Conservation (phyloP, 2,113 vertebrate genomes). For the Pungitius pungitius region DNA sequence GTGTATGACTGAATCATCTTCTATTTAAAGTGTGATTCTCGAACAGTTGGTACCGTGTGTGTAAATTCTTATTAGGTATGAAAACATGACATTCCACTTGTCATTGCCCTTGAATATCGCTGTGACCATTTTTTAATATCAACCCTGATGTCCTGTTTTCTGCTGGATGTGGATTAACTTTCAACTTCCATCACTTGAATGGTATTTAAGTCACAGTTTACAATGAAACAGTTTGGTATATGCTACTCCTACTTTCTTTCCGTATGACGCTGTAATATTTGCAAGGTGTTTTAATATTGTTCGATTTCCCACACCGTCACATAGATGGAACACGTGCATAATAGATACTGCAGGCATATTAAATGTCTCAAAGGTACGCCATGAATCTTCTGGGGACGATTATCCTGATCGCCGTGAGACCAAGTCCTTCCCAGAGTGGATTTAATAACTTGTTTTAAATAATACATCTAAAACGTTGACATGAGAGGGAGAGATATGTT, state of each 20-base stretch:
- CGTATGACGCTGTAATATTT: neutral
- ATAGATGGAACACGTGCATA: neutral
- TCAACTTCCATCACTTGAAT: neutral
- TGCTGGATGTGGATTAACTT: neutral
- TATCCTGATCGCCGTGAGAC: neutral
- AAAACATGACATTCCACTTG: constrained; percentile 11
- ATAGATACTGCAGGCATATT: constrained; percentile 10
- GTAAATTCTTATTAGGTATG: constrained; percentile 32
- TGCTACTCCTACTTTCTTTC: neutral
- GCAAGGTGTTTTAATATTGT: no score
- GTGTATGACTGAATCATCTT: neutral
- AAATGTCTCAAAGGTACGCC: constrained; percentile 1
- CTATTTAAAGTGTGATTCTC: neutral
- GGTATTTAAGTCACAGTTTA: neutral
- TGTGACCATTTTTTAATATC: neutral
- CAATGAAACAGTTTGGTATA: neutral
- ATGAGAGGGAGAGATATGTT: neutral
- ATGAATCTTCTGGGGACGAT: constrained; percentile 6
- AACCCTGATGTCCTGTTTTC: neutral
- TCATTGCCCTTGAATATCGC: neutral
- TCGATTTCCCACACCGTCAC: neutral
- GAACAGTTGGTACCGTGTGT: constrained; percentile 1
- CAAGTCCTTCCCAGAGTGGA: neutral
- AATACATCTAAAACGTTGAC: neutral
- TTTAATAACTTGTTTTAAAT: constrained; percentile 24